A percentile compares a stretch with the other conserved stretches of the same genome.
phyloP scores from a whole-genome alignment of 1,140 invertebrate genomes.

The Trissolcus basalis region DNA sequence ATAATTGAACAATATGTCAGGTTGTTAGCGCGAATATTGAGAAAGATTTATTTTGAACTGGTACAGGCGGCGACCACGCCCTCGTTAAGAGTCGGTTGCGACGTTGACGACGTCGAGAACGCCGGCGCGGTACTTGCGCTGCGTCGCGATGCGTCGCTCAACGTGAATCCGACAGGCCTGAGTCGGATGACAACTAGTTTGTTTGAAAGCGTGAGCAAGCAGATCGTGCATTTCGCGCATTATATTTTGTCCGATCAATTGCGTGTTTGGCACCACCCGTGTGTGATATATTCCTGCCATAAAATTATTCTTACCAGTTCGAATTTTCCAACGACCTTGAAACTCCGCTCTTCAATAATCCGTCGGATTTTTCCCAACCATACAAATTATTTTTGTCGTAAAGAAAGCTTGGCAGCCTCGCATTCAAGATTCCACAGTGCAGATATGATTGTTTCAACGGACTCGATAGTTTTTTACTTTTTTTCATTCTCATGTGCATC shows the following conservation, averaged over 20 bases:
- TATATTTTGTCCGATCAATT: neutral
- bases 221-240: slow-evolving; percentile 7
- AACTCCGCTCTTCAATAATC: neutral
- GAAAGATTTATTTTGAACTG: slow-evolving; percentile 49
- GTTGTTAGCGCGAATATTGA: slow-evolving; percentile 11
- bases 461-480: slow-evolving; percentile 14
- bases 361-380: too few species aligned
- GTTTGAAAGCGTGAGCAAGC: slow-evolving; percentile 23
- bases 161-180: slow-evolving; percentile 42
- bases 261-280: too few species aligned
- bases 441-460: slow-evolving; percentile 10
- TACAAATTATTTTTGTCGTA: neutral
- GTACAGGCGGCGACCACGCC: slow-evolving; percentile 43
- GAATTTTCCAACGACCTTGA: neutral
- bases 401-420: neutral
- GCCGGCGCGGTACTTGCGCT: slow-evolving; percentile 47
- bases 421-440: neutral
- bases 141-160: slow-evolving; percentile 41
- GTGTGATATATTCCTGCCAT: too few species aligned
- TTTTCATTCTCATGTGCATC: slow-evolving; percentile 2
- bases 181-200: slow-evolving; percentile 53
- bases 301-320: neutral
- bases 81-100: slow-evolving; percentile 47
- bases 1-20: too few species aligned
- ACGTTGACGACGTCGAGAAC: slow-evolving; percentile 37